phyloP scores from a whole-genome alignment of 2,888 invertebrate species.

The Schizotus pectinicornis region DNA sequence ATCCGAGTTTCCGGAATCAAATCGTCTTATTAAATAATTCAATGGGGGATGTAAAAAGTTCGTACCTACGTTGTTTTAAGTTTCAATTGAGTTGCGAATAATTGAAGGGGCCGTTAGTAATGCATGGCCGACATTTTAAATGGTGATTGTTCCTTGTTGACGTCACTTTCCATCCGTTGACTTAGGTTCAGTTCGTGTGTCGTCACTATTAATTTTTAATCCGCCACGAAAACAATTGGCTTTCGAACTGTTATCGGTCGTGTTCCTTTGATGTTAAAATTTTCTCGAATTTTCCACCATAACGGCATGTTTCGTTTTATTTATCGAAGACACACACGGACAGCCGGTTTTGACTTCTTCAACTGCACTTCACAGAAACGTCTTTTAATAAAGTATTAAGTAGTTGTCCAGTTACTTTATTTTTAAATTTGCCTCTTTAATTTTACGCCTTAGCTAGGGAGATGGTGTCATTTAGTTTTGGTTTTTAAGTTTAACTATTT shows the following conservation, averaged over 20 bases:
- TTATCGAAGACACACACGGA: conserved; percentile 30
- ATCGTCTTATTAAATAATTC: conserved; percentile 43
- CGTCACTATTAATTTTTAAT: conserved; percentile 50
- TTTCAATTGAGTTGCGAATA: conserved; percentile 52
- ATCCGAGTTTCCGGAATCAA: conserved; percentile 11
- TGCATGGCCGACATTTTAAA: conserved; percentile 52
- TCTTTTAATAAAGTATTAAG: conserved; percentile 11
- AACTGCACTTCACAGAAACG: conserved; percentile 21
- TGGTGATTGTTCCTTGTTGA: conserved; percentile 41
- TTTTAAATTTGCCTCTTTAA: conserved; percentile 4
- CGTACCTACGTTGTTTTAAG: conserved; percentile 44
- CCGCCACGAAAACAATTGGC: conserved; percentile 45
- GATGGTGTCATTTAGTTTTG: too few relatives aligned
- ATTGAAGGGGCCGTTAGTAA: conserved; percentile 49
- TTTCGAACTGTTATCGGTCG: conserved; percentile 38
- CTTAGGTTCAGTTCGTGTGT: conserved; percentile 50
- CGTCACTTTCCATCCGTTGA: conserved; percentile 51
- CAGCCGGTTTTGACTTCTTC: conserved; percentile 14
- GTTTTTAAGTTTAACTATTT: too few relatives aligned
- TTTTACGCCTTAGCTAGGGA: too few relatives aligned
- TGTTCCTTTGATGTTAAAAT: conserved; percentile 41
- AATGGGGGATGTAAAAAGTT: conserved; percentile 46
- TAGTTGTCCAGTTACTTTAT: conserved; percentile 1
- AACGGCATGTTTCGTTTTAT: conserved; percentile 37
- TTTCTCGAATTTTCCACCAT: conserved; percentile 38